Evolutionary conservation across 2,888 invertebrate genomes (phyloP), one percentile per base, ranked within the genome.

Genomic region (Elmis aenea): DNA sequence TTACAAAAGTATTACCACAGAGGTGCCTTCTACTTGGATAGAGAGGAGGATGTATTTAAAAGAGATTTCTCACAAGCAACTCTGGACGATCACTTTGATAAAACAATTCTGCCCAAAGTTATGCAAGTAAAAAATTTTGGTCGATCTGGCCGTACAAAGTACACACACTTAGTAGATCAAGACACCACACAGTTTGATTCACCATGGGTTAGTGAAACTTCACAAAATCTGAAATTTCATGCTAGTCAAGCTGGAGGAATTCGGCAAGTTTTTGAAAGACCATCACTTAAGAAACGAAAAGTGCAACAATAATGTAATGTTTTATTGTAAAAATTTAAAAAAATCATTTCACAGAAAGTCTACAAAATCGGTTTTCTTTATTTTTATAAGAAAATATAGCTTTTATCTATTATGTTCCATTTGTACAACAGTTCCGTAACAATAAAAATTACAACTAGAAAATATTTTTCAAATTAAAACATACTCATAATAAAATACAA

Each of bases 101-200:
- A 99, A 71, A 94, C 96, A 14, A 89, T 97, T 50, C 67, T 99
- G 44, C 99, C 99, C 1, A 96, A 97, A 75, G 97, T 99, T 52
- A 99, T 99, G 97, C 97, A 97, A 79, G 99, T 99, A 24, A 99
- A 99, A 72, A 97, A 99, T 72, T 99, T 99, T 68, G 99, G 99
- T 6, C 83, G 97, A 2, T 96, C 97, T 30, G 97, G 97, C 3
- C 81, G 99, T 32, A 97, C 99, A 0, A 99, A 99, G 62, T 99
- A 99, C 69, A 99, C 99, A 0, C 99, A 99, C 71, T 73, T 99
- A 59, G 96, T 99, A 0, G 97, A 96, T 68, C 99, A 99, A 67
- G 99, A 99, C 62, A 99, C 97, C 0, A 99, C 99, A 0, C 89
- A 91, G 60, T 94, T 94, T 58, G 95, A 97, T 62, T 94, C 95